Percentiles rank a stretch among this genome's conserved stretches.
These are phyloP conservation scores for Lamellibrachia columna DNA, from an alignment of 2,888 invertebrate species.

Conservation along the genomic window DNA sequence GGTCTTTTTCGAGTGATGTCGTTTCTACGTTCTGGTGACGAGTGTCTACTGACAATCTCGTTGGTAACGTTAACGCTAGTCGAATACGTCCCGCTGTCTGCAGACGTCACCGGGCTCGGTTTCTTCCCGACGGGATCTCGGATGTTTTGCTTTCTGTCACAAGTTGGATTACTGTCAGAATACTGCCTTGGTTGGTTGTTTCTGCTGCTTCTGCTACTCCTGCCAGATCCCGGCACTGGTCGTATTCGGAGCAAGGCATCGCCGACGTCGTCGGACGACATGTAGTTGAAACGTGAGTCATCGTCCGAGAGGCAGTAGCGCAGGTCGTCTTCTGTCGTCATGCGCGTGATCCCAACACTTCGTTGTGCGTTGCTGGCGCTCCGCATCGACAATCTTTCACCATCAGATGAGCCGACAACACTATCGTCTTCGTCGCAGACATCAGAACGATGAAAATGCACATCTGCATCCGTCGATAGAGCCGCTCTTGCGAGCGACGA, in stretches of 20 bases:
- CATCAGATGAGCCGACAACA: not conserved
- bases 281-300: not conserved
- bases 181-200: too few relatives aligned
- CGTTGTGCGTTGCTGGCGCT: not conserved
- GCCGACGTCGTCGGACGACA: not conserved
- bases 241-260: not conserved
- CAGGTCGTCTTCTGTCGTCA: not conserved
- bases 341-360: not conserved
- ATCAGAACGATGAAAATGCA: not conserved
- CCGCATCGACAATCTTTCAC: not conserved
- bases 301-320: not conserved
- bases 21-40: not conserved
- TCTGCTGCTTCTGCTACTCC: not conserved
- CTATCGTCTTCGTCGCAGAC: not conserved
- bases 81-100: not conserved
- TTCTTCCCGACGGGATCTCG: not conserved
- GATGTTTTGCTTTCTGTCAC: not conserved
- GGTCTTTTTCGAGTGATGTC: not conserved
- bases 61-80: not conserved
- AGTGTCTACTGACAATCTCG: not conserved
- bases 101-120: not conserved
- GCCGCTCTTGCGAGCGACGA: not conserved
- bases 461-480: not conserved
- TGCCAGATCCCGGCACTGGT: not conserved
- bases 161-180: not conserved